These are phyloP conservation scores for Musca vetustissima DNA, from an alignment of 1,140 invertebrate genomes.

Conservation along the genomic window DNA sequence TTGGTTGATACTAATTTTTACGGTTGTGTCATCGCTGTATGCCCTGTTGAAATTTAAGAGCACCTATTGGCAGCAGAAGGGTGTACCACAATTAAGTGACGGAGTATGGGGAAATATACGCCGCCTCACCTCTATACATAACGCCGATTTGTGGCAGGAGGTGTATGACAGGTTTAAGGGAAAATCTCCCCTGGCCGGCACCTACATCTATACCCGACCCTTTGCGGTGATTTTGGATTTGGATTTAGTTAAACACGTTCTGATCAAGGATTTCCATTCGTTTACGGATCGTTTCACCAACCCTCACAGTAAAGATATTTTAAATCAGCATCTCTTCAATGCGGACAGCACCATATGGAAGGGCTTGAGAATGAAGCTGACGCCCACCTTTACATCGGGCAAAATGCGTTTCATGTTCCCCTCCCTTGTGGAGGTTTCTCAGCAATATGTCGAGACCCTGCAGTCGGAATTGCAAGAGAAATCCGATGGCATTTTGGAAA, in stretches of 20 bases:
- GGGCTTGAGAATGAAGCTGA: slow-evolving; percentile 58
- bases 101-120: neutral
- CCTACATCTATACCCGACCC: slow-evolving; percentile 32
- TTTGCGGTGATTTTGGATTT: slow-evolving; percentile 38
- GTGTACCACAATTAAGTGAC: neutral
- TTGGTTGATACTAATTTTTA: neutral
- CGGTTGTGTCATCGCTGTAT: neutral
- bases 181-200: slow-evolving; percentile 37
- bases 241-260: slow-evolving; percentile 44
- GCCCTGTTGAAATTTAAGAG: neutral
- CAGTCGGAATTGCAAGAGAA: slow-evolving; percentile 39
- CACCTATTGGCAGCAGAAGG: slow-evolving; percentile 1
- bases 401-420: slow-evolving; percentile 63
- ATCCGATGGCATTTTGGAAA: slow-evolving; percentile 43
- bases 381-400: slow-evolving; percentile 62
- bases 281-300: slow-evolving; percentile 56
- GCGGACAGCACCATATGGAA: slow-evolving; percentile 60
- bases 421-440: slow-evolving; percentile 45
- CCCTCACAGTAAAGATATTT: slow-evolving; percentile 57
- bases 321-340: slow-evolving; percentile 56
- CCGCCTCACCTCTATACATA: neutral
- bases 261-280: slow-evolving; percentile 49
- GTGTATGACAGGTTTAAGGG: slow-evolving; percentile 36
- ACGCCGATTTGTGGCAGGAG: slow-evolving; percentile 33
- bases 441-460: neutral